Evolutionary conservation across 2,113 vertebrate species (phyloP).

Genomic region (Thunnus thynnus): DNA sequence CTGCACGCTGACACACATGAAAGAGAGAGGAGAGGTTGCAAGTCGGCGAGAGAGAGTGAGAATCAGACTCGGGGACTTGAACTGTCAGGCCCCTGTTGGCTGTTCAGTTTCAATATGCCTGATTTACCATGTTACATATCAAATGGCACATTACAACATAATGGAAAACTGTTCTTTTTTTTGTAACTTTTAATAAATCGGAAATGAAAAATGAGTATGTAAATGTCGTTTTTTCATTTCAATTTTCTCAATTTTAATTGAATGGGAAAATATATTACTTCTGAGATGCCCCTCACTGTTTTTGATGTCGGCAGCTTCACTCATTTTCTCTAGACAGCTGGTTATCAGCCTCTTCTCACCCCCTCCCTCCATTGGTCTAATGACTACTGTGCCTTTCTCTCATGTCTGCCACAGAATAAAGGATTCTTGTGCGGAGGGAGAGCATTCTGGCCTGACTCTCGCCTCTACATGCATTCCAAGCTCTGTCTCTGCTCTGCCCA

Average conservation of each 20-base stretch:
- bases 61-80: background rate
- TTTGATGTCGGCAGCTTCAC: conserved; percentile 21
- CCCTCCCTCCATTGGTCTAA: conserved; percentile 26
- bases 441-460: conserved; percentile 44
- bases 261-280: background rate
- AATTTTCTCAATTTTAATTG: conserved; percentile 17
- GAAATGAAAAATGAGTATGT: background rate
- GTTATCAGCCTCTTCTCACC: conserved; percentile 34
- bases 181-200: background rate
- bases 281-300: background rate
- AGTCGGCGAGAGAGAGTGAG: background rate
- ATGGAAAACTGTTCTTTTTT: background rate
- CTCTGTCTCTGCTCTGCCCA: conserved; percentile 43
- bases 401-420: conserved; percentile 54
- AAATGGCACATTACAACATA: conserved; percentile 19
- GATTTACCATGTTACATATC: conserved; percentile 1
- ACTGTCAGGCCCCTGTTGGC: conserved; percentile 11
- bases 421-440: conserved; percentile 52
- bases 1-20: conserved; percentile 50
- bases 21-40: conserved; percentile 20
- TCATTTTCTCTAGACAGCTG: conserved; percentile 26
- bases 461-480: conserved; percentile 58
- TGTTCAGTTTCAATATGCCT: conserved; percentile 30
- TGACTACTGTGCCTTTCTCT: conserved; percentile 30
- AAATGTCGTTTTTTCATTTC: conserved; percentile 15